A percentile compares a stretch with the other conserved stretches of the same genome.
Evolutionary conservation across 2,888 invertebrate genomes (phyloP).

Genomic region (Amblyjoppa proteus): DNA sequence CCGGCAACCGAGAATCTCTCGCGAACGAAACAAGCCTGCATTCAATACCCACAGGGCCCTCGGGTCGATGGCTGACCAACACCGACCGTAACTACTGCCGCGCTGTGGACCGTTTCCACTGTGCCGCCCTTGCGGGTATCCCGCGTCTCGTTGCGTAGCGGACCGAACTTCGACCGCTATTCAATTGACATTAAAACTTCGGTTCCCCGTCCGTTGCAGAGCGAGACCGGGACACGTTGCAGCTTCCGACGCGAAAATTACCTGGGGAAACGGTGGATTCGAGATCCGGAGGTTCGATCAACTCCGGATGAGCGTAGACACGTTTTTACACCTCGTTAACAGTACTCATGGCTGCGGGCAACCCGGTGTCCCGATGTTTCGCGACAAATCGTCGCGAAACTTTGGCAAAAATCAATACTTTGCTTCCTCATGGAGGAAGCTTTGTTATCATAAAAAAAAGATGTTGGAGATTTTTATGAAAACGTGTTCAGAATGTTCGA

Average conservation of each 20-base stretch:
- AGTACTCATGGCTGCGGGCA: no score
- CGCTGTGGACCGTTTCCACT: not conserved
- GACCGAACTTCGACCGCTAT: constrained; percentile 44
- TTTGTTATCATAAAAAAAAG: no score
- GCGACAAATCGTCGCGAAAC: no score
- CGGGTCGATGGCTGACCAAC: constrained; percentile 59
- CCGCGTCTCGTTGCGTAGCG: constrained; percentile 38
- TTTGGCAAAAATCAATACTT: no score
- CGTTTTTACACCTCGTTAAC: no score
- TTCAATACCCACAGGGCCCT: constrained; percentile 50
- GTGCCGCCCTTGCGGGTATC: constrained; percentile 47
- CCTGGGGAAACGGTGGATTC: not conserved
- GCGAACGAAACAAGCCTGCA: constrained; percentile 27
- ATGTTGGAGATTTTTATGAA: no score
- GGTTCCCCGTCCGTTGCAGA: not conserved
- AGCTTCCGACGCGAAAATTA: not conserved
- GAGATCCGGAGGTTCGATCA: not conserved
- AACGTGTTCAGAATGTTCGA: no score
- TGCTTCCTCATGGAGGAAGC: no score
- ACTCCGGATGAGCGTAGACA: not conserved
- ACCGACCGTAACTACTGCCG: constrained; percentile 57
- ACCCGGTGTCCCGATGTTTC: no score
- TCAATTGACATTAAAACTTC: constrained; percentile 46
- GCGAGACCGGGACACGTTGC: not conserved
- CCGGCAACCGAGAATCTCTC: constrained; percentile 15